These are phyloP conservation scores for Calameuta filiformis DNA, from an alignment of 2,888 invertebrate genomes.

Conservation along the genomic window DNA sequence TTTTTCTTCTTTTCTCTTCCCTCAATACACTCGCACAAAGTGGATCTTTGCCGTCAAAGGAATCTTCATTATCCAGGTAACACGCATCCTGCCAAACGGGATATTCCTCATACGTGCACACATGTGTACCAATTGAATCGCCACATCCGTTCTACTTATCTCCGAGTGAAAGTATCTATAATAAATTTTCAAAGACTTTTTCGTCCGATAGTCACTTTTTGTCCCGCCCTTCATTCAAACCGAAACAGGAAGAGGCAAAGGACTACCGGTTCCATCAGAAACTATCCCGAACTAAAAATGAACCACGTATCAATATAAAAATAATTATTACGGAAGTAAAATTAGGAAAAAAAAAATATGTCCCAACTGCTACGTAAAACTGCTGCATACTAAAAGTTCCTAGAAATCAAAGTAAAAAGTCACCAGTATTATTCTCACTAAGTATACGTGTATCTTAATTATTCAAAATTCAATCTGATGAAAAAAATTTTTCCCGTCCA, in stretches of 20 bases:
- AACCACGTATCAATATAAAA: background rate
- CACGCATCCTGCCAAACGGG: background rate
- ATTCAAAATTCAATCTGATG: background rate
- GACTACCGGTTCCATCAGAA: background rate
- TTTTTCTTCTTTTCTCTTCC: background rate
- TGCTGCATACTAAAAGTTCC: too few species aligned
- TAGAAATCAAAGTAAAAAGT: background rate
- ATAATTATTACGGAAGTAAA: too few species aligned
- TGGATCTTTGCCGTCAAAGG: background rate
- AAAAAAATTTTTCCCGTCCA: background rate
- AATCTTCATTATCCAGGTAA: background rate
- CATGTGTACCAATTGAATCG: slow-evolving; percentile 26
- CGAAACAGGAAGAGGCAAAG: background rate
- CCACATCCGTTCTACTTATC: slow-evolving; percentile 47
- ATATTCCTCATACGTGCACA: background rate
- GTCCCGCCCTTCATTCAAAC: background rate
- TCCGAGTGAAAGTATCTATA: slow-evolving; percentile 41
- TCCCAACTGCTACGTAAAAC: too few species aligned
- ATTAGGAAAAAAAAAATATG: too few species aligned
- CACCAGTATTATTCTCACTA: background rate
- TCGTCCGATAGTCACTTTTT: background rate
- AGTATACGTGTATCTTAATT: background rate
- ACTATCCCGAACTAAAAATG: background rate
- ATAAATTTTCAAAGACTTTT: background rate
- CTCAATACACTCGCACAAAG: background rate